Evolutionary conservation across 1,140 invertebrate species (phyloP).

Genomic region (Eriocheir sinensis): DNA sequence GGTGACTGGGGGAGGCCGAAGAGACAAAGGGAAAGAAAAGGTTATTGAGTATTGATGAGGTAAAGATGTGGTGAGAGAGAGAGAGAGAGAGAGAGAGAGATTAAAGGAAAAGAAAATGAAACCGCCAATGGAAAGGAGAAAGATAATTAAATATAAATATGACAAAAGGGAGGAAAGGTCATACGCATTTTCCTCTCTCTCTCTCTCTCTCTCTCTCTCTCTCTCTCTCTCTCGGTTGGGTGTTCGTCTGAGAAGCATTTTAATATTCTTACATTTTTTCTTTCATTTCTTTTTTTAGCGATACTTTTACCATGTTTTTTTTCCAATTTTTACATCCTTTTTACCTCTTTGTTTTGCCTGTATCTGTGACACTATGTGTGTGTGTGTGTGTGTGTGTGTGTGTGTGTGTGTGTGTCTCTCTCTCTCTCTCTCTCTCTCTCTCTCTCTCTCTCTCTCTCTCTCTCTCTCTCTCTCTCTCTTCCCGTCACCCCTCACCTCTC

Average conservation of each 20-base stretch:
- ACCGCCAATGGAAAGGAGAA: too few relatives aligned
- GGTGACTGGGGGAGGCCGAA: too few relatives aligned
- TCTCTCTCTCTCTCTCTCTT: not conserved
- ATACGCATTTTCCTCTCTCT: not conserved
- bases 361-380: not conserved
- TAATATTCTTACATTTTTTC: too few relatives aligned
- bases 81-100: conserved; percentile 45
- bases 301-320: too few relatives aligned
- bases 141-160: too few relatives aligned
- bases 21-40: conserved; percentile 6
- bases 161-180: not conserved
- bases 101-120: not conserved
- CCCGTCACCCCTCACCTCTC: not conserved
- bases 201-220: conserved; percentile 48
- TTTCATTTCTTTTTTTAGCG: too few relatives aligned
- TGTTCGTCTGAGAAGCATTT: too few relatives aligned
- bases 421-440: too few relatives aligned
- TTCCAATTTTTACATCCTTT: not conserved
- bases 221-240: not conserved
- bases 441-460: too few relatives aligned
- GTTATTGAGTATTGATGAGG: not conserved
- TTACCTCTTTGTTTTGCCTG: not conserved
- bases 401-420: conserved; percentile 6
- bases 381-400: conserved; percentile 14
- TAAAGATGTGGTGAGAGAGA: not conserved